phyloP scores from a whole-genome alignment of 2,888 invertebrate species.

The Acleris literana region DNA sequence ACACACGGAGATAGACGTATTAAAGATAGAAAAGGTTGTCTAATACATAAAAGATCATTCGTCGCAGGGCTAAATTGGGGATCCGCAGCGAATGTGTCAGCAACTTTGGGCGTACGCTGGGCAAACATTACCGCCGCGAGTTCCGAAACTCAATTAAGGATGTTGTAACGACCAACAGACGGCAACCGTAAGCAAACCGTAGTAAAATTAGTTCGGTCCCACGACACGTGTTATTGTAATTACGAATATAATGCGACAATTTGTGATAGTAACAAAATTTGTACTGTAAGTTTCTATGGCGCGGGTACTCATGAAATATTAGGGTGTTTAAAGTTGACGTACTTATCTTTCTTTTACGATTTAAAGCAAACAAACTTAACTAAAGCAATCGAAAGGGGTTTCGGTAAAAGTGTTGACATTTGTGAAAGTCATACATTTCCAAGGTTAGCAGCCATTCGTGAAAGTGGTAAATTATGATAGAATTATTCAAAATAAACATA shows the following conservation, averaged over 20 bases:
- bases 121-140: slow-evolving; percentile 51
- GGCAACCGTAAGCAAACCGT: slow-evolving; percentile 39
- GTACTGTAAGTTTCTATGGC: no score
- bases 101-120: slow-evolving; percentile 42
- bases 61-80: slow-evolving; percentile 22
- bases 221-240: slow-evolving; percentile 25
- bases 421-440: no score
- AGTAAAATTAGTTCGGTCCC: slow-evolving; percentile 35
- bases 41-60: slow-evolving; percentile 27
- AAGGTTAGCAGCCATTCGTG: no score
- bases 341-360: no score
- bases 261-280: background rate
- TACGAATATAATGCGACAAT: slow-evolving; percentile 19
- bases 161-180: slow-evolving; percentile 49
- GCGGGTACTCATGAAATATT: no score
- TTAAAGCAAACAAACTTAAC: no score
- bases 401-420: no score
- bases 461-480: no score
- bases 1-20: background rate
- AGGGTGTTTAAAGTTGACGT: no score
- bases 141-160: slow-evolving; percentile 59
- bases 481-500: no score
- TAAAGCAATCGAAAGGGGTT: no score
- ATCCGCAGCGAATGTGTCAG: slow-evolving; percentile 15
- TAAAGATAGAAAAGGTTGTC: slow-evolving; percentile 6